Evolutionary conservation across 1,140 invertebrate species (phyloP).

Genomic region (Polypedilum pembai): DNA sequence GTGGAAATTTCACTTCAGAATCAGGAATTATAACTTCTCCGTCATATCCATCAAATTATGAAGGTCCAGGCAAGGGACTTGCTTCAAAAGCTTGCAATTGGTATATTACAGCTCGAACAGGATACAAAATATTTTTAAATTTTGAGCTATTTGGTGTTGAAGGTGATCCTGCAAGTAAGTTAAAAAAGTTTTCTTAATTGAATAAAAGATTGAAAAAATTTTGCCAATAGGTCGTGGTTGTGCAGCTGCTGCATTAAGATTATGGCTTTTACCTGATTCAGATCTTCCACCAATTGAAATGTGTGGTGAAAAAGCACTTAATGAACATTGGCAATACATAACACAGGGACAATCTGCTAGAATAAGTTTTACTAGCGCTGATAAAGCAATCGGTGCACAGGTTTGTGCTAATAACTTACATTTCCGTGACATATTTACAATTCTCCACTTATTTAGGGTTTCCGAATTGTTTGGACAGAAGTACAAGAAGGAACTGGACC

Average conservation of each 20-base stretch:
- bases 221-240: constrained; percentile 67
- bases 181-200: too few species aligned
- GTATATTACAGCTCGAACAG: constrained; percentile 76
- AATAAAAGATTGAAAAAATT: too few species aligned
- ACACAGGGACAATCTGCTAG: constrained; percentile 53
- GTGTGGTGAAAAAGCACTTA: constrained; percentile 71
- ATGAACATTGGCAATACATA: constrained; percentile 70
- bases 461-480: constrained; percentile 85
- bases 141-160: constrained; percentile 84
- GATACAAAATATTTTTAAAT: constrained; percentile 67
- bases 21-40: constrained; percentile 80
- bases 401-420: constrained; percentile 31
- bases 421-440: not conserved
- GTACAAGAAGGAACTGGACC: constrained; percentile 49
- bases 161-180: constrained; percentile 72
- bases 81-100: constrained; percentile 84
- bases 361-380: constrained; percentile 69
- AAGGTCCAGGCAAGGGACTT: constrained; percentile 61
- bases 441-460: constrained; percentile 51
- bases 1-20: constrained; percentile 76
- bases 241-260: constrained; percentile 76
- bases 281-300: constrained; percentile 72
- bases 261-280: constrained; percentile 68
- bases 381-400: constrained; percentile 68
- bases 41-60: constrained; percentile 78